A percentile compares a stretch with the other conserved stretches of the same genome.
Evolutionary conservation across 2,113 vertebrate genomes (phyloP).

Genomic region (Brachypteracias leptosomus): DNA sequence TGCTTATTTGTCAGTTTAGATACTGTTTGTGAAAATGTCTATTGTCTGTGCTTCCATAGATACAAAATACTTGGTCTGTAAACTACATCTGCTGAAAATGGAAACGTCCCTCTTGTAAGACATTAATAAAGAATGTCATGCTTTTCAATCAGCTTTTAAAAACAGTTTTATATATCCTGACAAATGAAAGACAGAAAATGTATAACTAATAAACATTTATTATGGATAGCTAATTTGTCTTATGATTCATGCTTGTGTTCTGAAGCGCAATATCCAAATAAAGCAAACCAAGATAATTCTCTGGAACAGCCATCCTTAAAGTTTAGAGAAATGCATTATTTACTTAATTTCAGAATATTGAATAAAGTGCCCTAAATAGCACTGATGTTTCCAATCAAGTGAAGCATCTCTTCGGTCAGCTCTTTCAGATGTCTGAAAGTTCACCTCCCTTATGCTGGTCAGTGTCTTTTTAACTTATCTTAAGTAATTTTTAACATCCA

Average conservation of each 20-base stretch:
- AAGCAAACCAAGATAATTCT: neutral
- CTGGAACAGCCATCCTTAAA: neutral
- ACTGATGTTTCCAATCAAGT: neutral
- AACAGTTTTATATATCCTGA: neutral
- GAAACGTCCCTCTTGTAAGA: neutral
- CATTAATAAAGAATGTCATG: neutral
- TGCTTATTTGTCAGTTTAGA: neutral
- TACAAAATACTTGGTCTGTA: neutral
- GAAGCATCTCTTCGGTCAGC: neutral
- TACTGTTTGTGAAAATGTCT: neutral
- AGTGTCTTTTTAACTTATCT: neutral
- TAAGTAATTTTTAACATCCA: neutral
- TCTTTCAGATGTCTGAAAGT: neutral
- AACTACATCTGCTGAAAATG: neutral
- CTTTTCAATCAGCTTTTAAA: neutral
- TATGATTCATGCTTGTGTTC: neutral
- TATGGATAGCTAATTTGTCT: neutral
- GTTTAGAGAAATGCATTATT: neutral
- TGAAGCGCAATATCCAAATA: neutral
- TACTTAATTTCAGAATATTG: neutral
- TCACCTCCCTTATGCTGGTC: neutral
- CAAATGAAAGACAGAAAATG: neutral
- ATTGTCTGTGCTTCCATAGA: neutral
- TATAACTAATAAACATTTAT: neutral
- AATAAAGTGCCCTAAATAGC: neutral